Conservation (phyloP, 2,113 vertebrate genomes). For the Centrocercus urophasianus region DNA sequence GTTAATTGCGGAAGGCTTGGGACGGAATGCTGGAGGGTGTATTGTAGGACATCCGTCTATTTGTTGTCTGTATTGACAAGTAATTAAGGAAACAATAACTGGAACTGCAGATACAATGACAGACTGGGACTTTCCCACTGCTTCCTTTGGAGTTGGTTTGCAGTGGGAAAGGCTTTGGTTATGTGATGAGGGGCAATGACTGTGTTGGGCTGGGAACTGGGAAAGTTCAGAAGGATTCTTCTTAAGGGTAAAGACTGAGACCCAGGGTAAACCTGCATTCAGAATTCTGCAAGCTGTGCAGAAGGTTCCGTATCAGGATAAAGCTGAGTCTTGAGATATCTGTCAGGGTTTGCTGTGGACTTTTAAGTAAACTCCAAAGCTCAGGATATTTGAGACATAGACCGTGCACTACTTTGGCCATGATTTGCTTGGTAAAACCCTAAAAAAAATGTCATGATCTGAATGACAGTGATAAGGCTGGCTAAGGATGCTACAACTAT, state of each 20-base stretch:
- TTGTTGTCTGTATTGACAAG: conserved; percentile 74
- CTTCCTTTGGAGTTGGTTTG: conserved; percentile 22
- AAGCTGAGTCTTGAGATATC: background rate
- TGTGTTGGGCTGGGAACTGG: background rate
- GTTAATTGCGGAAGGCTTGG: background rate
- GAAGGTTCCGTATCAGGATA: background rate
- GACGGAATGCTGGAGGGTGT: conserved; percentile 41
- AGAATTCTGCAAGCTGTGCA: background rate
- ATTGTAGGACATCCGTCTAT: conserved; percentile 78
- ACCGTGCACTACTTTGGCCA: background rate
- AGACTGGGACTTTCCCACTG: conserved; percentile 63
- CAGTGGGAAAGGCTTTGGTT: background rate
- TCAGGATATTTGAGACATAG: background rate
- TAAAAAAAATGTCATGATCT: background rate
- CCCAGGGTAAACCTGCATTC: background rate
- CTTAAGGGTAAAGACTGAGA: background rate
- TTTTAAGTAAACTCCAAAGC: background rate
- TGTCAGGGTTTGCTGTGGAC: background rate
- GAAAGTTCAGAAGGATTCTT: background rate
- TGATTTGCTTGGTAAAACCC: background rate
- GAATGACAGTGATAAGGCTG: conserved; percentile 2
- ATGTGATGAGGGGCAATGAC: background rate
- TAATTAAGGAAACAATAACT: conserved; percentile 81
- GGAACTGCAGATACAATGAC: conserved; percentile 78
- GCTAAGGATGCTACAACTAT: conserved; percentile 6